A percentile compares a stretch with the other conserved stretches of the same genome.
phyloP scores from a whole-genome alignment of 1,140 invertebrate species.

The Dinoponera quadriceps region DNA sequence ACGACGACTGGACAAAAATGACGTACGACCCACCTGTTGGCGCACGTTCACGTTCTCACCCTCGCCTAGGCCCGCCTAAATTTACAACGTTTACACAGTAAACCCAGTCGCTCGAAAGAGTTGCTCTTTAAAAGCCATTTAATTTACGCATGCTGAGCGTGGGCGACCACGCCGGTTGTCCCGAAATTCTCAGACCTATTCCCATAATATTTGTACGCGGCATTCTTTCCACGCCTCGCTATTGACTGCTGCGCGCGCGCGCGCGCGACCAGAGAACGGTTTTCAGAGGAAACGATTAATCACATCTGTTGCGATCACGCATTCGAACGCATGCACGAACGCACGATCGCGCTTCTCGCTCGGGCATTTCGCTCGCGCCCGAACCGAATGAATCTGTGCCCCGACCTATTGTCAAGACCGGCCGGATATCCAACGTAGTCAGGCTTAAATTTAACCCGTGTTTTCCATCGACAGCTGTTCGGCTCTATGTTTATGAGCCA shows the following conservation, averaged over 20 bases:
- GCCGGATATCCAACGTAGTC: constrained; percentile 63
- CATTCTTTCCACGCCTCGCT: constrained; percentile 30
- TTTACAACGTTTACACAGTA: constrained; percentile 47
- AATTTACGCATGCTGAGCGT: constrained; percentile 7
- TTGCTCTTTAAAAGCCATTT: constrained; percentile 48
- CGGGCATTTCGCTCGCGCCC: neutral
- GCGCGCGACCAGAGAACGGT: neutral
- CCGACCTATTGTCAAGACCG: constrained; percentile 62
- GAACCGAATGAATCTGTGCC: constrained; percentile 16
- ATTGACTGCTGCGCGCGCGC: constrained; percentile 10
- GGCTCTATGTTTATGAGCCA: constrained; percentile 80
- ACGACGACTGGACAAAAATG: constrained; percentile 8
- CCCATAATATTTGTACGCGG: constrained; percentile 58
- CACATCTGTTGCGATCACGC: constrained; percentile 41
- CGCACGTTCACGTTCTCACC: constrained; percentile 4
- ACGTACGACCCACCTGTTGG: constrained; percentile 37
- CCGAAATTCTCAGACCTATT: constrained; percentile 44
- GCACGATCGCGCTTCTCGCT: too few relatives aligned
- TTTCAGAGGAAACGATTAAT: constrained; percentile 47
- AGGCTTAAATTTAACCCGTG: constrained; percentile 82
- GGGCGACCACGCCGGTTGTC: constrained; percentile 22
- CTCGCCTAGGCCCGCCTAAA: constrained; percentile 19
- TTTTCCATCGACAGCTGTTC: constrained; percentile 84
- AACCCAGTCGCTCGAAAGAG: constrained; percentile 41
- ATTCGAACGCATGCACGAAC: neutral